Percentiles rank a stretch among this genome's conserved stretches.
phyloP scores from a whole-genome alignment of 2,113 vertebrate genomes.

The Anguilla rostrata region DNA sequence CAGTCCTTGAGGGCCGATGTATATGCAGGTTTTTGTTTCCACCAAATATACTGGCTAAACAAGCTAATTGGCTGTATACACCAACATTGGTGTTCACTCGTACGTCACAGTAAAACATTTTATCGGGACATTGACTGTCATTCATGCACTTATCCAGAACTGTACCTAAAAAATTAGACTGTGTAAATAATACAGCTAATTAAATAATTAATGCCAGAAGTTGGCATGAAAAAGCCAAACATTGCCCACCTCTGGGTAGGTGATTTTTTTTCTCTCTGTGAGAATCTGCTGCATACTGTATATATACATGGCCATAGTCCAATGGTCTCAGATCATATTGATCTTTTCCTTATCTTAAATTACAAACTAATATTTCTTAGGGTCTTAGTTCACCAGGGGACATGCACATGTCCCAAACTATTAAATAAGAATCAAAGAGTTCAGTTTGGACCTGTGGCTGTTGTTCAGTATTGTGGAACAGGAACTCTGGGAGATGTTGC shows the following conservation, averaged over 20 bases:
- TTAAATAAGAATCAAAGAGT: conserved; percentile 8
- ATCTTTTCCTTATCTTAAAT: neutral
- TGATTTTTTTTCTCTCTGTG: neutral
- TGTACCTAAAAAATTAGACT: too few species aligned
- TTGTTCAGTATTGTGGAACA: neutral
- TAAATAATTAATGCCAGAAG: too few species aligned
- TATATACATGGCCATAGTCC: neutral
- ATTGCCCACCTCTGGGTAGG: neutral
- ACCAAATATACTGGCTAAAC: too few species aligned
- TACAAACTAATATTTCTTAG: neutral
- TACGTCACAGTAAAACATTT: too few species aligned
- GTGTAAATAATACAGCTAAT: too few species aligned
- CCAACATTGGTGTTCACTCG: too few species aligned
- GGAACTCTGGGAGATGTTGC: neutral
- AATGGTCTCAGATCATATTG: neutral
- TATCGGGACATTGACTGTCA: too few species aligned
- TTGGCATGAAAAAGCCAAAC: too few species aligned
- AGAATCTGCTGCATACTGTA: neutral
- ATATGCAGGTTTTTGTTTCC: too few species aligned
- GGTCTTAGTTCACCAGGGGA: conserved; percentile 2
- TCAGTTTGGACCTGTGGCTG: conserved; percentile 1
- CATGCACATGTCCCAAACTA: neutral
- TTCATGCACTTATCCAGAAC: too few species aligned
- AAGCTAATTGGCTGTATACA: too few species aligned
- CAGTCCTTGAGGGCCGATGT: too few species aligned